Base-by-base conservation (phyloP, 1,140 invertebrate genomes). In the Eumaeus atala region DNA sequence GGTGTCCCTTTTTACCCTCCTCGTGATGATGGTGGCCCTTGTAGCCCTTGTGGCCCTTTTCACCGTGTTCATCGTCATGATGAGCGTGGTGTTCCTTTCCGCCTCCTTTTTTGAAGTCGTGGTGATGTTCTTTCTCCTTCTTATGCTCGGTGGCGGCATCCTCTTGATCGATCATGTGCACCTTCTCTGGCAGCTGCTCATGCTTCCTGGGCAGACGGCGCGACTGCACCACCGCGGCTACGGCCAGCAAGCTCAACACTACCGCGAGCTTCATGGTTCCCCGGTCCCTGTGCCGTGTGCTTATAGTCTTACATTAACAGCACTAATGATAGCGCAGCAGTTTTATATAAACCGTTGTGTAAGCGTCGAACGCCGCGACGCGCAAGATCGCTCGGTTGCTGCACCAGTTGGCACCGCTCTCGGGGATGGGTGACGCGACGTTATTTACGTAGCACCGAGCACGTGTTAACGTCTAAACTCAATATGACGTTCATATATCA, bases 1-100 rank as follows among this genome's bases (percentile, higher is more conserved):
- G 91, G 66, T 94, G 92, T 0, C 92, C 93, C 62, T 95, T 92
- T 48, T 91, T 89, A 0, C 90, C 91, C 59, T 92, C 90, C 65
- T 92, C 91, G 61, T 90, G 90, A 62, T 93, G 91, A 65, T 93
- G 92, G 54, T 91, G 84, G 7, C 87, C 87, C 61, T 92, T 90
- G 76, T 93, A 90, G 0, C 91, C 91, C 54, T 93, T 93, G 40
- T 92, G 89, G 0, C 89, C 90, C 61, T 93, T 92, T 49, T 90
- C 89, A 51, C 91, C 90, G 54, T 90, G 89, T 44, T 89, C 86
- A 55, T 84, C 70, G 34, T 82, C 65, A 57, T 87, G 83, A 42
- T 83, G 61, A 3, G 89, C 84, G 28, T 88, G 81, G 50, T 91
- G 89, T 35, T 87, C 84, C 40, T 86, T 87, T 0, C 87, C 90